Base-by-base conservation (phyloP, 2,888 invertebrate genomes). In the Holacanthella duospinosa region DNA sequence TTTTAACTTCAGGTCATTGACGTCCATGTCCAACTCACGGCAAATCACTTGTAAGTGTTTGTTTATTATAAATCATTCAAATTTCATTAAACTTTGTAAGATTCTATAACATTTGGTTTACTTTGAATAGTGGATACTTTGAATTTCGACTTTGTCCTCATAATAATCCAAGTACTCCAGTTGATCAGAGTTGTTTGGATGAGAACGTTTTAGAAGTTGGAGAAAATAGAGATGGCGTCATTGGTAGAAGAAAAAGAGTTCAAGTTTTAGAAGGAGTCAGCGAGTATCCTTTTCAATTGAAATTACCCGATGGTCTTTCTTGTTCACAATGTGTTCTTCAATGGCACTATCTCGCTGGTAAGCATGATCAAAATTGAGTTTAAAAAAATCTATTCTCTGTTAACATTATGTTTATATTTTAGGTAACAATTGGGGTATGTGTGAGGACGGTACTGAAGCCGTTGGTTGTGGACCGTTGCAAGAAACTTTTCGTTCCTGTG, bases 311-410 rank as follows among this genome's bases (percentile, higher is more conserved):
- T 25, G 73, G 68, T 12, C 53, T 77, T 16, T 66, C 69, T 1
- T 76, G 76, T 65, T 61, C 63, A 2, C 73, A 74, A 54, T 76
- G 76, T 64, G 74, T 76, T n/a, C 66, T 76, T 29, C 75, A 75
- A 62, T 76, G 76, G 76, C 73, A 71, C 43, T 76, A 76, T 65
- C 71, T 66, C 25, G 74, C 75, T 28, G 75, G 75, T 48, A 75
- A 75, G 68, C 25, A n/a, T 25, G 9, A 6, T 56, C 9, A 36
- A 12, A 36, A 36, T 36, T 36, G 9, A 36, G 36, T 36, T 12
- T 12, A 12, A 16, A 36, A 36, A 36, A 36, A 36, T 36, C 16
- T 16, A n/a, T n/a, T n/a, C n/a, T n/a, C n/a, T n/a, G n/a, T n/a
- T n/a, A n/a, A n/a, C n/a, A n/a, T n/a, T n/a, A n/a, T n/a, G n/a